Percentiles rank a stretch among this genome's conserved stretches.
Evolutionary conservation across 2,113 vertebrate species (phyloP).

Genomic region (Bufo bufo): DNA sequence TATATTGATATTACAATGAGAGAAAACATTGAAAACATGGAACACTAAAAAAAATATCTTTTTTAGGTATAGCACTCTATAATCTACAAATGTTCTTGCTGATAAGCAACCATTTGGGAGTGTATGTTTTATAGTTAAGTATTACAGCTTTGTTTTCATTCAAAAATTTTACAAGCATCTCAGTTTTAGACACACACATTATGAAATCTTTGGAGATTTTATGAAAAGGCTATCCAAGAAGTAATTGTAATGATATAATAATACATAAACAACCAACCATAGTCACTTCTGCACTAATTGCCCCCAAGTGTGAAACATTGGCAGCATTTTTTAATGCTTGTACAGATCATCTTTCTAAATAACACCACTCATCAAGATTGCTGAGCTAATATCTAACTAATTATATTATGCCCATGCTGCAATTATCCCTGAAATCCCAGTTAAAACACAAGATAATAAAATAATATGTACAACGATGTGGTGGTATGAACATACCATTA

Average conservation of each 20-base stretch:
- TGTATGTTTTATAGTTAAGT: not conserved
- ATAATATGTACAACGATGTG: not conserved
- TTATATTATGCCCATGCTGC: not conserved
- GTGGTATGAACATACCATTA: not conserved
- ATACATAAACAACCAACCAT: not conserved
- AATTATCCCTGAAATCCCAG: not conserved
- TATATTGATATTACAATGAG: not conserved
- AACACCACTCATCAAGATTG: not conserved
- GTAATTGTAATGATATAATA: constrained; percentile 9
- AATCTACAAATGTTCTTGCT: not conserved
- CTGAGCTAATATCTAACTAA: not conserved
- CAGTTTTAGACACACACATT: constrained; percentile 52
- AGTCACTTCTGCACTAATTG: not conserved
- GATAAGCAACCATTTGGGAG: not conserved
- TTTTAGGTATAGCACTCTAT: not conserved
- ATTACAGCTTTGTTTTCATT: not conserved
- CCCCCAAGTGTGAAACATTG: constrained; percentile 20
- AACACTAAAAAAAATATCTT: not conserved
- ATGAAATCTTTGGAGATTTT: not conserved
- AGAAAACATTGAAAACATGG: not conserved
- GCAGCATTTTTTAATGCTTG: not conserved
- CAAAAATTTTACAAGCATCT: constrained; percentile 36
- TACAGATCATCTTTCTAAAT: constrained; percentile 11
- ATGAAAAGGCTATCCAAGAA: not conserved
- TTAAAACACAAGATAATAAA: not conserved